Evolutionary conservation across 2,888 invertebrate species (phyloP), one percentile per base, ranked within the genome.

Genomic region (Stenchaetothrips biformis): DNA sequence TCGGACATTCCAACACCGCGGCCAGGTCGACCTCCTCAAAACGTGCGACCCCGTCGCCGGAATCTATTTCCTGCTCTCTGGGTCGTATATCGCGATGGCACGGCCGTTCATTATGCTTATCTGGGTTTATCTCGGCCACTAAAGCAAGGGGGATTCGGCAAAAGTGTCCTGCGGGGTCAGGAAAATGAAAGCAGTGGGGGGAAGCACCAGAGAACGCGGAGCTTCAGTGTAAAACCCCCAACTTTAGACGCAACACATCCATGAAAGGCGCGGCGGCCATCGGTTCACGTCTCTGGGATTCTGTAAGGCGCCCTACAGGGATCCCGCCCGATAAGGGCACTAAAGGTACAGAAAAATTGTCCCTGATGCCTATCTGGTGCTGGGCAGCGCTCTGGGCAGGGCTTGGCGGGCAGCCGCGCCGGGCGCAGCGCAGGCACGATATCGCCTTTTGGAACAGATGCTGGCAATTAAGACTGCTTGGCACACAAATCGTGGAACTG

Each of bases 91-190:
- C 67, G 67, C 67, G 21, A 25, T 21, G 25, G 25, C 21, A 21
- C 67, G 25, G 67, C 25, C 67, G 25, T 74, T 74, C 67, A 74
- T 74, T 74, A 74, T 21, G 25, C 67, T 74, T 74, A 74, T 74
- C 67, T 74, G 67, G 67, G 11, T 74, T 21, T 74, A 74, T 74
- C 67, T 74, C 25, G 37, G 67, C 67, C 67, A 74, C 67, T 74
- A 74, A 74, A 74, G 21, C 37, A 37, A 37, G 37, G 37, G 37
- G 37, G 37, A 37, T 37, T 37, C 37, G 37, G 37, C 37, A 37
- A 37, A 37, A 37, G 37, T 37, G 37, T 37, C 37, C 37, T 37
- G 37, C 37, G 37, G 37, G 37, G 1, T 37, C 37, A 37, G 37
- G 37, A 37, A 37, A 4, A 37, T 37, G 37, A 37, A 37, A 37